These are phyloP conservation scores for Lordiphosa stackelbergi DNA, from an alignment of 1,140 invertebrate species.

Conservation along the genomic window DNA sequence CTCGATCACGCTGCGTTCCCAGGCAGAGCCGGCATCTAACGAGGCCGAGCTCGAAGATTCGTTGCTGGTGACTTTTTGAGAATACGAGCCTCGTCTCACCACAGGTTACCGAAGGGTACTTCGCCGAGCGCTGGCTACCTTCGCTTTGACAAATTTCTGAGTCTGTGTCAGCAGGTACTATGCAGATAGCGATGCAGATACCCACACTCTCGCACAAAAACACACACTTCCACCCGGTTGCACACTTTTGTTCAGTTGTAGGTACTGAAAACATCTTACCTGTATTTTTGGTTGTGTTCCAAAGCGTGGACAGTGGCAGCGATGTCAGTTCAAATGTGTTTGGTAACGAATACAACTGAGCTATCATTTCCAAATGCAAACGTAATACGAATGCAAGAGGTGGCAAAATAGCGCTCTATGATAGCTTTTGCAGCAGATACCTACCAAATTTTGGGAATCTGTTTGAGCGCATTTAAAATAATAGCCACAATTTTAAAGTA, in stretches of 20 bases:
- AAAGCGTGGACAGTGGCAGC: too few species aligned
- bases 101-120: constrained; percentile 29
- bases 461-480: too few species aligned
- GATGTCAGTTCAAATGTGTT: too few species aligned
- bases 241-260: neutral
- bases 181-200: constrained; percentile 18
- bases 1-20: constrained; percentile 37
- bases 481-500: too few species aligned
- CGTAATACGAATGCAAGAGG: too few species aligned
- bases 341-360: too few species aligned
- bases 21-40: constrained; percentile 1
- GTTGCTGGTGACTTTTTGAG: constrained; percentile 16
- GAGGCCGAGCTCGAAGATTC: constrained; percentile 1
- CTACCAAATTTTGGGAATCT: too few species aligned
- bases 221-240: constrained; percentile 3
- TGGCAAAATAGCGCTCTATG: too few species aligned
- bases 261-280: neutral
- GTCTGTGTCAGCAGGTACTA: constrained; percentile 13
- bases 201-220: neutral
- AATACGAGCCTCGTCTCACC: constrained; percentile 14
- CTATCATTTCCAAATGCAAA: too few species aligned
- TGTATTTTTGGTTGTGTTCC: too few species aligned
- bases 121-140: constrained; percentile 11
- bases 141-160: constrained; percentile 29
- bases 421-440: too few species aligned